Base-by-base conservation (phyloP, 2,113 vertebrate species). In the Macrotus californicus region DNA sequence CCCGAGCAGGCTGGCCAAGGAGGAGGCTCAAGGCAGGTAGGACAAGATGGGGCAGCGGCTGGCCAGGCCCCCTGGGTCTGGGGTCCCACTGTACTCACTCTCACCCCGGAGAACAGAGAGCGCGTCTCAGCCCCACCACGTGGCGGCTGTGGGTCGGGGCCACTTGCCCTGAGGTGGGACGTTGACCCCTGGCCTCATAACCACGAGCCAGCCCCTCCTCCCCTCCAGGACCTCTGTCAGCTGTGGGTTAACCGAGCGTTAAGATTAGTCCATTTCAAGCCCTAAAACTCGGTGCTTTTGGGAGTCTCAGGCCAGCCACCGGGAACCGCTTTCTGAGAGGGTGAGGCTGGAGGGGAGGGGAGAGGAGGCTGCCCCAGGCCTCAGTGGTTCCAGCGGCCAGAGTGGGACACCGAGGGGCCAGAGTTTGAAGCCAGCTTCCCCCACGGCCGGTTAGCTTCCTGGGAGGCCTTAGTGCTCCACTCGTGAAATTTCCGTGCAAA, bases 11-110 rank as follows among this genome's bases (percentile, higher is more conserved):
- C 66, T 85, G 94, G 84, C 41, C 54, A 11, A 73, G 93, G 43
- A 92, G 67, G 48, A 90, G 66, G 39, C 46, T 64, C 89, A 77
- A n/a, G 12, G 36, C 92, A 95, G 96, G 96, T 96, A 95, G 59
- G 95, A 82, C 0, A 94, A 41, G 96, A 73, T 0, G 1, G 82
- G 50, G 13, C 4, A 22, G 72, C 9, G 0, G 43, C 46, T 3
- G 16, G 3, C 2, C 7, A 61, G 46, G 52, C 15, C 34, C 24
- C 76, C 79, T 0, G 1, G 77, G 48, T 16, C 56, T 26, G 16
- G 75, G 90, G 75, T n/a, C 67, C 48, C 0, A 0, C 16, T 6
- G 16, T 39, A 36, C 79, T 66, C 82, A 46, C 64, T 46, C 83
- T 41, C 22, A 64, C 36, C 22, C 69, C 15, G 50, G 21, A 29